A percentile compares a stretch with the other conserved stretches of the same genome.
Conservation (phyloP, 2,888 invertebrate species). For the Hyposoter didymator region DNA sequence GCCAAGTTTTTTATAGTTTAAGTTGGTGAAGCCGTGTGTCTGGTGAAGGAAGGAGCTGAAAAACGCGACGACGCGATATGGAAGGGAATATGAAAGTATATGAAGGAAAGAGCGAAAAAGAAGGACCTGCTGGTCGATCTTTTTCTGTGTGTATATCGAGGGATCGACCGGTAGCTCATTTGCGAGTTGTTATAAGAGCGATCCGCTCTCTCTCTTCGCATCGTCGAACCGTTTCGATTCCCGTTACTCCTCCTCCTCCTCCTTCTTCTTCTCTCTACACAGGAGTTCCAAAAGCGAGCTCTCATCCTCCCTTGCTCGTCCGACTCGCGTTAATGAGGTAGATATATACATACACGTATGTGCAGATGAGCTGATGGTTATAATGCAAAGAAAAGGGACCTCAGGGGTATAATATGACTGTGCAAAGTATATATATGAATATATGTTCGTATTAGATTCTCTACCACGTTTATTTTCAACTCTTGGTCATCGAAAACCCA, state of each 20-base stretch:
- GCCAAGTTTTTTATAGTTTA: constrained; percentile 34
- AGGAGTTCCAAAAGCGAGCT: constrained; percentile 57
- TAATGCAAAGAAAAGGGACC: constrained; percentile 50
- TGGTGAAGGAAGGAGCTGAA: constrained; percentile 29
- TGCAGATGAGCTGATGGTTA: constrained; percentile 26
- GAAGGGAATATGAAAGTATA: constrained; percentile 10
- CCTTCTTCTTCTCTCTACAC: neutral
- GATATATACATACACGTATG: constrained; percentile 56
- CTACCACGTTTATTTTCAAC: neutral
- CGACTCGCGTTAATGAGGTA: constrained; percentile 68
- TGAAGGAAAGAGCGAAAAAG: constrained; percentile 39
- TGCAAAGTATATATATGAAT: constrained; percentile 4
- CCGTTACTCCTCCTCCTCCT: constrained; percentile 6
- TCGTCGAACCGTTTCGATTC: constrained; percentile 47
- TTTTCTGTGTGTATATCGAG: constrained; percentile 58
- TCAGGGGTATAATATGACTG: constrained; percentile 42
- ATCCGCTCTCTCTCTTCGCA: constrained; percentile 41
- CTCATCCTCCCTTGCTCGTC: constrained; percentile 59
- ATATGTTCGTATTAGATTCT: neutral
- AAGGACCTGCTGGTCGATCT: constrained; percentile 26
- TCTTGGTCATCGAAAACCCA: neutral
- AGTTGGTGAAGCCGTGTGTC: constrained; percentile 32
- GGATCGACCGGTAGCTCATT: constrained; percentile 68
- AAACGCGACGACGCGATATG: constrained; percentile 11
- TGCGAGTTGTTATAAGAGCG: constrained; percentile 68